These are phyloP conservation scores for Acanthosepion pharaonis DNA, from an alignment of 2,888 invertebrate species.

Conservation along the genomic window DNA sequence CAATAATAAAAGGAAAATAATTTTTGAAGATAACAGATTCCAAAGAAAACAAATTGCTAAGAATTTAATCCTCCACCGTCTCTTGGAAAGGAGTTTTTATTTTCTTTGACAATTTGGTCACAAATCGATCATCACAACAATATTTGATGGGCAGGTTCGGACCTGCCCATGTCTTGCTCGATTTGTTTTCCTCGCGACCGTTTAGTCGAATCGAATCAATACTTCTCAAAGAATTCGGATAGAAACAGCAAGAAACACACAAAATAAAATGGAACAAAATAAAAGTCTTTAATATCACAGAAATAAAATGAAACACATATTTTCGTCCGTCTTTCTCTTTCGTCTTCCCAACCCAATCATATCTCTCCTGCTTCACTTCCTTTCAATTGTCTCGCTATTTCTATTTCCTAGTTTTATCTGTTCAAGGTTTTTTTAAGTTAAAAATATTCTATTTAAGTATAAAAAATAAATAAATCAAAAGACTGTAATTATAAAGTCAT, in stretches of 20 bases:
- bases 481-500: neutral
- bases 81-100: neutral
- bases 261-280: neutral
- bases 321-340: neutral
- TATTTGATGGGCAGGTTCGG: neutral
- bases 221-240: neutral
- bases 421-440: neutral
- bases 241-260: neutral
- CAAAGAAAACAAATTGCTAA: neutral
- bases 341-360: neutral
- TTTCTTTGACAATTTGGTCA: neutral
- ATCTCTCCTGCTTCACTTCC: neutral
- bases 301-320: neutral
- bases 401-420: neutral
- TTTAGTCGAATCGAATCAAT: neutral
- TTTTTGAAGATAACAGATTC: neutral
- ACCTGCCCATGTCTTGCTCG: neutral
- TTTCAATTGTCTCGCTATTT: neutral
- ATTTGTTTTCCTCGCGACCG: neutral
- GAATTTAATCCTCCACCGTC: neutral
- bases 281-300: neutral
- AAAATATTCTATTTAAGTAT: neutral
- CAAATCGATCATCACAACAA: neutral
- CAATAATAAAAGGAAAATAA: no score
- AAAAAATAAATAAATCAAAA: neutral